Conservation (phyloP, 92 coral and sea anemone genomes). For the Zoanthus sociatus region DNA sequence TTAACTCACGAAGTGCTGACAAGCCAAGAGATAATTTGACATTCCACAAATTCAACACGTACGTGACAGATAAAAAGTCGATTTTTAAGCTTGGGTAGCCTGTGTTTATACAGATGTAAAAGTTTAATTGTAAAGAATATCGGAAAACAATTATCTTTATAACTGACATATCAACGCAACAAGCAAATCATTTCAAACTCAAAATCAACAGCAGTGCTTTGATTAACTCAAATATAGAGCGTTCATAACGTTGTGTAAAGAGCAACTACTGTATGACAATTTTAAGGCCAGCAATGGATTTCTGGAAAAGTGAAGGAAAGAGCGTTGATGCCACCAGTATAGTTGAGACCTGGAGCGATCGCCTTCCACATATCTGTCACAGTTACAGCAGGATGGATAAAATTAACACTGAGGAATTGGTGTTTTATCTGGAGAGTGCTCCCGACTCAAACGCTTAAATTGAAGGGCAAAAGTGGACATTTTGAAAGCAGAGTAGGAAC, state of each 20-base stretch:
- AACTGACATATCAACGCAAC: background rate
- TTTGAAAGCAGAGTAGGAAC: slow-evolving; percentile 44
- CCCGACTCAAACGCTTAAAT: slow-evolving; percentile 44
- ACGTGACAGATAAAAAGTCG: background rate
- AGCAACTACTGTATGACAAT: background rate
- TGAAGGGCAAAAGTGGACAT: slow-evolving; percentile 43
- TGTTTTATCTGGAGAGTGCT: slow-evolving; percentile 42
- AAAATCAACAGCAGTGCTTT: background rate
- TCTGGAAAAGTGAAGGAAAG: slow-evolving; percentile 56
- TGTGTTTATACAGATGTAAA: background rate
- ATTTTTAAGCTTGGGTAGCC: background rate
- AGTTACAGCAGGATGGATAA: background rate
- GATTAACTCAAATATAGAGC: background rate
- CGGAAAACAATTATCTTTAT: background rate
- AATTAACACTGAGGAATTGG: background rate
- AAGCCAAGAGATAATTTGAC: background rate
- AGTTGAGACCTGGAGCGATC: slow-evolving; percentile 52
- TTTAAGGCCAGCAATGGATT: slow-evolving; percentile 55
- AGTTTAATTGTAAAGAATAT: background rate
- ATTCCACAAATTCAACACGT: background rate
- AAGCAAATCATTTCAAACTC: background rate
- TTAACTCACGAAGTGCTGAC: background rate
- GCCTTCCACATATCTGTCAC: slow-evolving; percentile 45
- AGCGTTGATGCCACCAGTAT: slow-evolving; percentile 29
- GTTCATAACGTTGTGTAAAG: background rate